Conservation (phyloP, 2,113 vertebrate species). For the Anoplopoma fimbria region DNA sequence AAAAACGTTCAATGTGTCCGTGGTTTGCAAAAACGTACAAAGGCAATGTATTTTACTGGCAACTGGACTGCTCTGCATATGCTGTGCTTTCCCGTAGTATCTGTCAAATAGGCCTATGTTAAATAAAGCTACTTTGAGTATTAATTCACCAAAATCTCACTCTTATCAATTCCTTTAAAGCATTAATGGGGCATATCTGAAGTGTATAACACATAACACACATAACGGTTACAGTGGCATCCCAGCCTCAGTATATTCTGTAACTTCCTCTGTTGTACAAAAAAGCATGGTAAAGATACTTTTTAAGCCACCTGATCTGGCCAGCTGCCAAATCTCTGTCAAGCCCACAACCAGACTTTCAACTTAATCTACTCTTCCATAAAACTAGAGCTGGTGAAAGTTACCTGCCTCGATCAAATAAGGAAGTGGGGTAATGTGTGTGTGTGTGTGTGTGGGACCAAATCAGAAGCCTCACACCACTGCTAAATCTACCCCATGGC, state of each 20-base stretch:
- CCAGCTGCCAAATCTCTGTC: constrained; percentile 60
- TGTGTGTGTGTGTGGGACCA: constrained; percentile 36
- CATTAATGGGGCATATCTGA: background rate
- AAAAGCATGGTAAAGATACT: background rate
- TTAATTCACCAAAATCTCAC: background rate
- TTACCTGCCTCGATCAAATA: constrained; percentile 64
- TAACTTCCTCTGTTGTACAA: constrained; percentile 6
- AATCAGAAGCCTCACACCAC: constrained; percentile 65
- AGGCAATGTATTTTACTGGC: too few relatives aligned
- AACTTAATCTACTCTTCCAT: constrained; percentile 54
- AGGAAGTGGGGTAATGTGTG: constrained; percentile 28
- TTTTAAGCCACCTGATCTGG: constrained; percentile 33
- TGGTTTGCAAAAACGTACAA: too few relatives aligned
- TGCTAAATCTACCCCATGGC: constrained; percentile 75
- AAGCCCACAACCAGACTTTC: constrained; percentile 56
- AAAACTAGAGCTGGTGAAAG: constrained; percentile 48
- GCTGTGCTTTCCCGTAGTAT: background rate
- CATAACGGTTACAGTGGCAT: background rate
- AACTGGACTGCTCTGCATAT: background rate
- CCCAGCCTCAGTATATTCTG: background rate
- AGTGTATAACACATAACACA: background rate
- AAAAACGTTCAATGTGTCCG: too few relatives aligned
- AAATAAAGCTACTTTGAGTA: background rate
- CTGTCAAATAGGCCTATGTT: background rate
- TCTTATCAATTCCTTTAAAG: background rate